Base-by-base conservation (phyloP, 2,888 invertebrate species). In the Epicampocera succincta region DNA sequence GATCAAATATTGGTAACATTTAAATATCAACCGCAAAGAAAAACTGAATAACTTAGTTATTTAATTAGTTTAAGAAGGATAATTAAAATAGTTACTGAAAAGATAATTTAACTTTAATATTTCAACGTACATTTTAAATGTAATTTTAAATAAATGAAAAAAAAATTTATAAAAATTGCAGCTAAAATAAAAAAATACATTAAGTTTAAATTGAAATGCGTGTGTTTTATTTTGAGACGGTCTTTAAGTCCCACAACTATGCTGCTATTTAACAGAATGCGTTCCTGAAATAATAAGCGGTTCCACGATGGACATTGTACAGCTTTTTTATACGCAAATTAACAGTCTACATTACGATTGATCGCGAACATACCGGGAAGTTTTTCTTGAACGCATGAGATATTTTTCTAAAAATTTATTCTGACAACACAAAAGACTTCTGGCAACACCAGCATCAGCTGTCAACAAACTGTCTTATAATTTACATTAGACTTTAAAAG, bases 41-140 rank as follows among this genome's bases (percentile, higher is more conserved):
- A 48, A 52, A 54, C 12, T 52, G 15, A 68, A 75, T 75, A 75
- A 75, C 65, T 19, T 29, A 75, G 74, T 75, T 75, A 75, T 75
- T 66, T 29, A 56, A 65, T 46, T 54, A 56, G 15, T 52, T 61
- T 65, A 65, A 65, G 38, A 46, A 60, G 12, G 15, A 25, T 60
- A 60, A 44, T n/a, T 58, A 11, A 50, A 68, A 68, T 33, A 60
- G 56, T 50, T 68, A 60, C 44, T 42, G n/a, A 54, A 56, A 54
- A 38, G 50, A 66, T 38, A 48, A 74, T 46, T 63, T 54, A 25
- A 72, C 42, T 50, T 77, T 76, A 69, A 66, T 66, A 80, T 69
- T 38, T 66, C 33, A 46, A 72, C 46, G 38, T 46, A 40, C 73
- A 82, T 82, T 82, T 77, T 40, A 82, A 82, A 82, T 82, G 81